A percentile compares a stretch with the other conserved stretches of the same genome.
These are phyloP conservation scores for Petroica traversi DNA, from an alignment of 2,113 vertebrate species.

Conservation along the genomic window DNA sequence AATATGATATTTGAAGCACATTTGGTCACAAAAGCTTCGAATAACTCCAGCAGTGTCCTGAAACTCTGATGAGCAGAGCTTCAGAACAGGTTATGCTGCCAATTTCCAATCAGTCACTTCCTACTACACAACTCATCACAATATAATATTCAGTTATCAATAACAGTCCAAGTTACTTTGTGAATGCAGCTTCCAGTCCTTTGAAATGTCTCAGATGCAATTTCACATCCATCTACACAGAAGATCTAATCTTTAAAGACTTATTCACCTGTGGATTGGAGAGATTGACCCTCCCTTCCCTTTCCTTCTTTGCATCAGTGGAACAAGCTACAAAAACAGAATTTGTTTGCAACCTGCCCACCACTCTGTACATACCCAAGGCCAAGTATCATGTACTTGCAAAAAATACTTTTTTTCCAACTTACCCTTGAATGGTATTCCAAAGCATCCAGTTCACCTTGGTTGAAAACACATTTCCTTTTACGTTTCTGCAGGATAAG, in stretches of 20 bases:
- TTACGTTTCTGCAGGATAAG: constrained; percentile 81
- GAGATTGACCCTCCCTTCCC: not conserved
- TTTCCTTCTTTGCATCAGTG: not conserved
- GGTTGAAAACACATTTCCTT: constrained; percentile 82
- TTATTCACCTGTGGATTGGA: not conserved
- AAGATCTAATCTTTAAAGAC: not conserved
- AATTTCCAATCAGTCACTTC: not conserved
- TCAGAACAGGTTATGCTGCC: not conserved
- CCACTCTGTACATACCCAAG: accelerated
- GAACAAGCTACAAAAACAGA: not conserved
- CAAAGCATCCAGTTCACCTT: constrained; percentile 86
- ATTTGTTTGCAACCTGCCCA: not conserved
- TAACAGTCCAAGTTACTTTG: not conserved
- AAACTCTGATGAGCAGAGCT: not conserved
- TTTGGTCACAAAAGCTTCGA: not conserved
- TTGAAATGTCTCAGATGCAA: not conserved
- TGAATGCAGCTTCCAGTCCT: not conserved
- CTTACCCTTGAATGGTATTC: constrained; percentile 86
- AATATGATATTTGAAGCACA: not conserved
- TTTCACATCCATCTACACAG: not conserved
- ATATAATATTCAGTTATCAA: not conserved
- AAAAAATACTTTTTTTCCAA: not conserved
- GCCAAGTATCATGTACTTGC: not conserved
- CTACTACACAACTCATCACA: not conserved
- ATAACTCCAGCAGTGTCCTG: not conserved